Percentiles rank a stretch among this genome's conserved stretches.
These are phyloP conservation scores for Cherax quadricarinatus DNA, from an alignment of 1,140 invertebrate genomes.

Conservation along the genomic window DNA sequence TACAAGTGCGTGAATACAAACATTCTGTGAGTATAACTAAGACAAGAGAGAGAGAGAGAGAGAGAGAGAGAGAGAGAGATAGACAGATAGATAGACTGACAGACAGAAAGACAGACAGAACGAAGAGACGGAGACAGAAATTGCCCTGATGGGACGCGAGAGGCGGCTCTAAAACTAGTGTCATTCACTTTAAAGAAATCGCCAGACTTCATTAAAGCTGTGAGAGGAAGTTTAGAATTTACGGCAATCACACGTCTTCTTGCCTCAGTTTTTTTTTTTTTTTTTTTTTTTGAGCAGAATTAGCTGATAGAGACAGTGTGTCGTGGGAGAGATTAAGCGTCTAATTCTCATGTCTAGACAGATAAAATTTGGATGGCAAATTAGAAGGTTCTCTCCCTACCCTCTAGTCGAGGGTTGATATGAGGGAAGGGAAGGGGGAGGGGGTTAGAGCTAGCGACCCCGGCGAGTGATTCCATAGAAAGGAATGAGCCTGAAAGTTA, in stretches of 20 bases:
- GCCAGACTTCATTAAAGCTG: background rate
- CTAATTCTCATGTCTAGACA: too few species aligned
- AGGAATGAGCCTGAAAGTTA: too few species aligned
- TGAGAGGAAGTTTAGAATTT: conserved; percentile 24
- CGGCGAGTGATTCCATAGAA: too few species aligned
- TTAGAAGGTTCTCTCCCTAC: too few species aligned
- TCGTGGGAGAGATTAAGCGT: background rate
- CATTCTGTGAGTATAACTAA: too few species aligned
- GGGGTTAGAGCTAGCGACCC: too few species aligned
- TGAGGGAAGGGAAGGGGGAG: too few species aligned
- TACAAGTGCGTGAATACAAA: too few species aligned
- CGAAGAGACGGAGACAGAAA: background rate
- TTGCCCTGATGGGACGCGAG: background rate
- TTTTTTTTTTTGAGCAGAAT: background rate
- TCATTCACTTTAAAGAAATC: conserved; percentile 25
- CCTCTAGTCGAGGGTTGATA: too few species aligned
- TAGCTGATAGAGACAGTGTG: background rate
- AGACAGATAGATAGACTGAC: too few species aligned
- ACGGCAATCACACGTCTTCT: background rate
- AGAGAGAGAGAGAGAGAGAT: too few species aligned
- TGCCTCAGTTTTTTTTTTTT: background rate
- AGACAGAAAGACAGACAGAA: background rate
- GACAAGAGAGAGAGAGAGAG: background rate
- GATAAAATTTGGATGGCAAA: too few species aligned
- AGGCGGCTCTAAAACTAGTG: conserved; percentile 36